A percentile compares a stretch with the other conserved stretches of the same genome.
phyloP scores from a whole-genome alignment of 2,888 invertebrate species.

The Campaea margaritaria region DNA sequence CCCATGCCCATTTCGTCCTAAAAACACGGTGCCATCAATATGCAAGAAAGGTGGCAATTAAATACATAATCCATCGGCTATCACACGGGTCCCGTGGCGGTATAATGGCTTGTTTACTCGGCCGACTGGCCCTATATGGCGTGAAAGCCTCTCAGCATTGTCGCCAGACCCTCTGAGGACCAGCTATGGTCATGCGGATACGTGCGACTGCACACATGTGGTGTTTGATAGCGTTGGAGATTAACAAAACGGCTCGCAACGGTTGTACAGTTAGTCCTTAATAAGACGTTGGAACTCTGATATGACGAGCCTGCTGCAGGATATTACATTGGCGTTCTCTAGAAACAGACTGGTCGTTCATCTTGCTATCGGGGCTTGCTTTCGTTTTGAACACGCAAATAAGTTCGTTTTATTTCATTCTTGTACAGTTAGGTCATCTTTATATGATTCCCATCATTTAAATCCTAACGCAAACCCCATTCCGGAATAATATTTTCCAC shows the following conservation, averaged over 20 bases:
- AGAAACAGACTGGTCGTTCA: not conserved
- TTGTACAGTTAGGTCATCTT: not conserved
- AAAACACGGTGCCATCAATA: conserved; percentile 55
- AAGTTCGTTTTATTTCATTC: not conserved
- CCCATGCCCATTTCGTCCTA: conserved; percentile 37
- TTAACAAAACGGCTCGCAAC: conserved; percentile 52
- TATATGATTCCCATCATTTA: not conserved
- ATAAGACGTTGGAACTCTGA: conserved; percentile 9
- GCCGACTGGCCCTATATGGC: conserved; percentile 74
- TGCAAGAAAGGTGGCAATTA: conserved; percentile 74
- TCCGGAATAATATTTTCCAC: conserved; percentile 22
- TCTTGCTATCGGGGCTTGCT: not conserved
- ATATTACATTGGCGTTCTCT: not conserved
- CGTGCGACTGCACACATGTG: conserved; percentile 62
- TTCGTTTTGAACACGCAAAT: too few relatives aligned
- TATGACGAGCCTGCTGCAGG: not conserved
- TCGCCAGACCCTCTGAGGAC: conserved; percentile 70
- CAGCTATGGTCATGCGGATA: conserved; percentile 64
- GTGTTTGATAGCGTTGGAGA: conserved; percentile 60
- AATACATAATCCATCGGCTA: conserved; percentile 76
- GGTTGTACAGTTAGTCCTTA: conserved; percentile 32
- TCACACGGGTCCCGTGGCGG: conserved; percentile 66
- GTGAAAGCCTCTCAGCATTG: conserved; percentile 82
- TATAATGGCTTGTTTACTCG: conserved; percentile 78
- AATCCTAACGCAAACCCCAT: not conserved